Percentiles rank a stretch among this genome's conserved stretches.
These are phyloP conservation scores for Oreotrochilus melanogaster DNA, from an alignment of 2,113 vertebrate species.

Conservation along the genomic window DNA sequence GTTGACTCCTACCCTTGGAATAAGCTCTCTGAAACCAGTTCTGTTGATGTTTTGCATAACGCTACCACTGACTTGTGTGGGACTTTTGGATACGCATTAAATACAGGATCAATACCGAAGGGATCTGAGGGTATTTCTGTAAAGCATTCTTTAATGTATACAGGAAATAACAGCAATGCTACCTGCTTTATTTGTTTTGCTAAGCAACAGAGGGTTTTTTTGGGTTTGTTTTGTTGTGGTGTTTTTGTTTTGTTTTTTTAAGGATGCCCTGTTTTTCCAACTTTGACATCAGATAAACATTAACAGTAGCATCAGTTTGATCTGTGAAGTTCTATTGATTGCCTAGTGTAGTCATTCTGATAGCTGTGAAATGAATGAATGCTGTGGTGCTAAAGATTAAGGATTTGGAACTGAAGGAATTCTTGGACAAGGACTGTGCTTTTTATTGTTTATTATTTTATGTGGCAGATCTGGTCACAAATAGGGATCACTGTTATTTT, in stretches of 20 bases:
- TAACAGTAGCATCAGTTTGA: not conserved
- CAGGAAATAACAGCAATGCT: not conserved
- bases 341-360: not conserved
- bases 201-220: not conserved
- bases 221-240: not conserved
- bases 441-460: not conserved
- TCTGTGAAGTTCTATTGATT: not conserved
- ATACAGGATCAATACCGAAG: not conserved
- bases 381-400: not conserved
- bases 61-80: rapidly evolving
- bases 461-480: not conserved
- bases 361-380: not conserved
- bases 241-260: not conserved
- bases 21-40: not conserved
- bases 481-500: not conserved
- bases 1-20: not conserved
- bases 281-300: not conserved
- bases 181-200: not conserved
- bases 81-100: not conserved
- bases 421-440: not conserved
- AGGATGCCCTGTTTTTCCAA: not conserved
- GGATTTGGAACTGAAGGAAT: not conserved
- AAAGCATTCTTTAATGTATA: not conserved
- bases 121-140: not conserved
- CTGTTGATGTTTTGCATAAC: not conserved